Percentiles rank a stretch among this genome's conserved stretches.
phyloP scores from a whole-genome alignment of 2,113 vertebrate species.

The Rynchops niger region DNA sequence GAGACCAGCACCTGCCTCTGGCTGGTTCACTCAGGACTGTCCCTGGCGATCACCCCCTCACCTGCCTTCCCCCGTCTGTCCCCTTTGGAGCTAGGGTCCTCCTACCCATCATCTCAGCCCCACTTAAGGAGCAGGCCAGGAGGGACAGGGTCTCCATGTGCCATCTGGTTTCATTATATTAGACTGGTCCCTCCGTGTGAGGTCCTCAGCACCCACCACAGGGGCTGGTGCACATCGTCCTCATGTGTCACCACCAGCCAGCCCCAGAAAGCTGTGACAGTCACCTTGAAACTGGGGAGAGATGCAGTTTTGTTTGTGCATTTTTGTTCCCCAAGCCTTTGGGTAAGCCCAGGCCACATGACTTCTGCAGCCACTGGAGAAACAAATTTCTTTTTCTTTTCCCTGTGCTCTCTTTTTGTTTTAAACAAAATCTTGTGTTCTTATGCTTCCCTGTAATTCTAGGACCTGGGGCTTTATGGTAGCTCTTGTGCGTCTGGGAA shows the following conservation, averaged over 20 bases:
- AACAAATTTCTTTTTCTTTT: background rate
- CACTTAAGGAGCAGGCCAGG: background rate
- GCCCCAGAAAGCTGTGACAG: background rate
- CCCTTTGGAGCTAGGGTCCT: background rate
- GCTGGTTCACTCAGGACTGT: background rate
- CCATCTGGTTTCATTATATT: background rate
- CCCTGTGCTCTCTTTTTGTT: background rate
- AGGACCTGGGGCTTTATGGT: background rate
- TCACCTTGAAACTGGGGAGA: background rate
- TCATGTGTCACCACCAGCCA: background rate
- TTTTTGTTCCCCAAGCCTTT: background rate
- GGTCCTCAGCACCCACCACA: background rate
- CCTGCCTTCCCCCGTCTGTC: background rate
- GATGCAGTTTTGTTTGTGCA: rapidly evolving
- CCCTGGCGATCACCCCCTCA: rapidly evolving
- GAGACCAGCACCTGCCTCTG: background rate
- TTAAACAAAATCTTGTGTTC: background rate
- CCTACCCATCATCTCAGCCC: background rate
- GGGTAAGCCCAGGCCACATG: background rate
- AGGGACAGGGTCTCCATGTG: background rate
- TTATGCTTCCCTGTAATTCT: background rate
- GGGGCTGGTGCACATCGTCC: background rate
- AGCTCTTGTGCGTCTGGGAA: background rate
- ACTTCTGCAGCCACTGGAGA: background rate
- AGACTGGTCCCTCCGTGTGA: rapidly evolving